Conservation (phyloP, 2,888 invertebrate genomes). For the Acleris cristana region DNA sequence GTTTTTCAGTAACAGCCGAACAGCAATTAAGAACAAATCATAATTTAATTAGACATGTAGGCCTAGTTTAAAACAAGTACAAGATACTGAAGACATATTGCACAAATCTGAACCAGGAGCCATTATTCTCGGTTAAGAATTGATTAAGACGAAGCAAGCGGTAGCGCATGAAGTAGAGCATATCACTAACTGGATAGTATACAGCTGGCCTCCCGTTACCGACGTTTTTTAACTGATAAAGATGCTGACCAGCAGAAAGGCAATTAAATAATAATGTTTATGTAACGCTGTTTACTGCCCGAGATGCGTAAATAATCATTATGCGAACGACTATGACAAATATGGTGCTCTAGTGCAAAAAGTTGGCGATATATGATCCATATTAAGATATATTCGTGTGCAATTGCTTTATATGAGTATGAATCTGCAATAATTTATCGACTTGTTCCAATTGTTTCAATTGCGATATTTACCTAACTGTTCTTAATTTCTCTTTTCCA, state of each 20-base stretch:
- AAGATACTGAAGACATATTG: constrained; percentile 19
- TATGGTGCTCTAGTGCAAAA: background rate
- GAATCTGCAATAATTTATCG: too few species aligned
- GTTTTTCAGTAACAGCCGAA: constrained; percentile 25
- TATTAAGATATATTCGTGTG: too few species aligned
- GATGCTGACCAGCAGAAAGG: constrained; percentile 29
- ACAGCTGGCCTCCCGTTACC: constrained; percentile 35
- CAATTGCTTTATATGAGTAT: too few species aligned
- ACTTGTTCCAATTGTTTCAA: too few species aligned
- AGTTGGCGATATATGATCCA: background rate
- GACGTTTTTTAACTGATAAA: constrained; percentile 23
- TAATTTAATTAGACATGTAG: constrained; percentile 21
- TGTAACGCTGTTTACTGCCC: constrained; percentile 28
- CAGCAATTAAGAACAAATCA: constrained; percentile 24
- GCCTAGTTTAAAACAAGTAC: constrained; percentile 18
- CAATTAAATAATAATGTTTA: constrained; percentile 35
- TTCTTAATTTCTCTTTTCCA: too few species aligned
- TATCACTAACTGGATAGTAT: constrained; percentile 64
- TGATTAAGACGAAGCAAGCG: constrained; percentile 46
- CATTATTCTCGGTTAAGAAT: constrained; percentile 31
- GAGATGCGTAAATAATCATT: constrained; percentile 22
- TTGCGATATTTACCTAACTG: too few species aligned
- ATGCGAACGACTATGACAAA: constrained; percentile 12
- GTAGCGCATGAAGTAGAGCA: constrained; percentile 67
- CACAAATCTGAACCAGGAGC: constrained; percentile 23